Percentiles rank a stretch among this genome's conserved stretches.
Conservation (phyloP, 2,797 vertebrate genomes). For the Clarias pachynema region DNA sequence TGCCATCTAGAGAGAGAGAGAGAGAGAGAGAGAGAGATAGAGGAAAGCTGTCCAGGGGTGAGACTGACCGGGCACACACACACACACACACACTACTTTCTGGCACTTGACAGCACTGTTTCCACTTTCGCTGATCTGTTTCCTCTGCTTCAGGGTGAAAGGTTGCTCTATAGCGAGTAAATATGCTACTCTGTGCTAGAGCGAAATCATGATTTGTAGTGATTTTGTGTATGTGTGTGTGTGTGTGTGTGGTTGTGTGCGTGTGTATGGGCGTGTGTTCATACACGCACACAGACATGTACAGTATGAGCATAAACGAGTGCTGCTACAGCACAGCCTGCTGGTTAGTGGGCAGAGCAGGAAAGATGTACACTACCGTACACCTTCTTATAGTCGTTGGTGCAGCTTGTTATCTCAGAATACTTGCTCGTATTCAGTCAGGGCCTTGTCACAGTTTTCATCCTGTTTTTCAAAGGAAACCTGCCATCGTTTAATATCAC, state of each 20-base stretch:
- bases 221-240: neutral
- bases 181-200: constrained; percentile 27
- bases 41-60: constrained; percentile 26
- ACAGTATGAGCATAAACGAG: neutral
- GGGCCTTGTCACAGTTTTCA: constrained; percentile 19
- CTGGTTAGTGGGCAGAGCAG: constrained; percentile 62
- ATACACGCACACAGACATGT: neutral
- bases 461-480: constrained; percentile 42
- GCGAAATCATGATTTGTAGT: neutral
- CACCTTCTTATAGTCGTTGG: neutral
- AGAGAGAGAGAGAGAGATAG: neutral
- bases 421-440: constrained; percentile 1
- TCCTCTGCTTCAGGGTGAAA: constrained; percentile 58
- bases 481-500: constrained; percentile 38
- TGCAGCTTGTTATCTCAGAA: neutral
- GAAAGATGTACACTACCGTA: neutral
- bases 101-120: constrained; percentile 59
- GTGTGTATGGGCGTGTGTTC: constrained; percentile 1
- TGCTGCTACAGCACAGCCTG: constrained; percentile 75
- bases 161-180: constrained; percentile 38
- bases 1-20: neutral
- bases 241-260: neutral
- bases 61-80: constrained; percentile 37
- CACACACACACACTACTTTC: constrained; percentile 31
- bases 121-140: constrained; percentile 66